phyloP scores from a whole-genome alignment of 2,113 vertebrate species.

The Hippocampus mohnikei region DNA sequence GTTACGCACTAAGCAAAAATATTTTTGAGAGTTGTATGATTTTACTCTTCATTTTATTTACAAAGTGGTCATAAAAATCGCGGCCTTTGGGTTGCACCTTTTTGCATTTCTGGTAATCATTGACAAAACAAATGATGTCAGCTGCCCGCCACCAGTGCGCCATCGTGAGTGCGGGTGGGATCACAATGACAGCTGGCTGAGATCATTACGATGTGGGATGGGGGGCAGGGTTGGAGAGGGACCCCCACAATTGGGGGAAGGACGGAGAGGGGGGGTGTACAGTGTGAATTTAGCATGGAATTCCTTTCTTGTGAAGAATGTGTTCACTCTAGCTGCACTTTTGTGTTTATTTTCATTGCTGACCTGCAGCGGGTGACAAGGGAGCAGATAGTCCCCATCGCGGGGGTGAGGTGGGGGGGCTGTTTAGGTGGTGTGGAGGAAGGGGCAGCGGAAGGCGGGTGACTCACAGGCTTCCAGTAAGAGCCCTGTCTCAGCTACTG shows the following conservation, averaged over 20 bases:
- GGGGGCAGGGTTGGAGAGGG: slow-evolving; percentile 18
- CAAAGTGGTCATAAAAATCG: neutral
- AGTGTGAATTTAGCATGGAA: slow-evolving; percentile 26
- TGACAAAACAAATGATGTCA: slow-evolving; percentile 60
- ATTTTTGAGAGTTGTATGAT: neutral
- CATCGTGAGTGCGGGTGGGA: slow-evolving; percentile 49
- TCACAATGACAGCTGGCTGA: slow-evolving; percentile 65
- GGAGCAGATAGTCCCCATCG: slow-evolving; percentile 1
- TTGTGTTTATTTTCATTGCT: neutral
- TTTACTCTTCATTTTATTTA: neutral
- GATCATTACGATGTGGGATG: slow-evolving; percentile 51
- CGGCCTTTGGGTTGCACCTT: neutral
- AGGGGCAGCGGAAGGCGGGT: slow-evolving; percentile 31
- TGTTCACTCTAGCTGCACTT: neutral
- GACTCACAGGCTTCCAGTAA: slow-evolving; percentile 69
- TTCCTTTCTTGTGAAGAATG: slow-evolving; percentile 34
- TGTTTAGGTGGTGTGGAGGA: neutral
- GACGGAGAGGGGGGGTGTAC: neutral
- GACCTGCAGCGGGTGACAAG: slow-evolving; percentile 3
- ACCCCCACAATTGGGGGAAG: slow-evolving; percentile 26
- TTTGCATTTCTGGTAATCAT: slow-evolving; percentile 41
- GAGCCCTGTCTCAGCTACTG: slow-evolving; percentile 56
- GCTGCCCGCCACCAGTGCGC: slow-evolving; percentile 12
- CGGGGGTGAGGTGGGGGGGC: slow-evolving; percentile 5
- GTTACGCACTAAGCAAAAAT: neutral